These are phyloP conservation scores for Elysia crispata DNA, from an alignment of 2,888 invertebrate genomes.

Conservation along the genomic window DNA sequence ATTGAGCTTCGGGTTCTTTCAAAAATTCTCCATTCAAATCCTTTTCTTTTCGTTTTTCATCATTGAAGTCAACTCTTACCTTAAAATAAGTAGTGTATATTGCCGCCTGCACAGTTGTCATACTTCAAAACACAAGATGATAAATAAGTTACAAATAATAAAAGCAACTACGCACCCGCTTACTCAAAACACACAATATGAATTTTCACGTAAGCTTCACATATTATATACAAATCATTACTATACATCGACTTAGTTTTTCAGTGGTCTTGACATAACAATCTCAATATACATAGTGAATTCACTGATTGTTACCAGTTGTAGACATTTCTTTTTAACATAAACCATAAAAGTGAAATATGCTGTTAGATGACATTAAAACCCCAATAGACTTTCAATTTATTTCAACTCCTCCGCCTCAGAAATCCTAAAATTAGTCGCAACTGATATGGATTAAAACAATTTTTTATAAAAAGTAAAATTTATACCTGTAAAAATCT, in stretches of 20 bases:
- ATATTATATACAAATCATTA: conserved; percentile 40
- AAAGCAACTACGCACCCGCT: neutral
- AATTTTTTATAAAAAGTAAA: neutral
- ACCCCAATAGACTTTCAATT: neutral
- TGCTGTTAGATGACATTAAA: neutral
- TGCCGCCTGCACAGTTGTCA: neutral
- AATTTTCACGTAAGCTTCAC: neutral
- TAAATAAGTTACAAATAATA: conserved; percentile 9
- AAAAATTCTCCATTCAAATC: too few relatives aligned
- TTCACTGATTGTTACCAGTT: neutral
- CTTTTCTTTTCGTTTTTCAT: too few relatives aligned
- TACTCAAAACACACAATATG: neutral
- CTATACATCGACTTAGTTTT: conserved; percentile 43
- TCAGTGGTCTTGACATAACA: conserved; percentile 10
- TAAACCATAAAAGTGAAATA: neutral
- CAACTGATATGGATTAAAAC: neutral
- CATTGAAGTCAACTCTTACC: too few relatives aligned
- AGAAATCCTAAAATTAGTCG: neutral
- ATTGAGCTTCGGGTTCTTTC: too few relatives aligned
- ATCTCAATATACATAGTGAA: neutral
- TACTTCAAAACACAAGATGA: conserved; percentile 12
- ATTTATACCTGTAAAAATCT: neutral
- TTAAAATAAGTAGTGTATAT: conserved; percentile 24
- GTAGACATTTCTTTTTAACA: neutral
- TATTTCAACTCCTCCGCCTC: neutral